Base-by-base conservation (phyloP, 2,113 vertebrate species). In the Puma concolor region DNA sequence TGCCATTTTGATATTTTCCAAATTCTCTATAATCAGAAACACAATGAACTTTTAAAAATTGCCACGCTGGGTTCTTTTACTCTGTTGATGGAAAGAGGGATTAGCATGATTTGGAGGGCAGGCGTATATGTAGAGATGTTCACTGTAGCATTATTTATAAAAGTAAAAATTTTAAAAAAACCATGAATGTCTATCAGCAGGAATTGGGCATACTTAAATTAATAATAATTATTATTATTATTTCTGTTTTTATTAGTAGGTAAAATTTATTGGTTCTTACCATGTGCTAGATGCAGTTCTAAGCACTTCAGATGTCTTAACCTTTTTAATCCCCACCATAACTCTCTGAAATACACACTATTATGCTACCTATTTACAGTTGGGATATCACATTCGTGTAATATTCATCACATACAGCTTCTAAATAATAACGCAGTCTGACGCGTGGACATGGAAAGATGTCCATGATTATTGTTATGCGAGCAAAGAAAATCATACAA, bases 1-100 rank as follows among this genome's bases (percentile, higher is more conserved):
- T 80, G 41, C n/a, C 67, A 60, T 83, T 96, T 54, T 79, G 21
- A 44, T 52, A 63, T 64, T 94, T 94, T 95, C 48, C 41, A 94
- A 82, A 64, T 52, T 94, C 7, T 72, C 60, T 66, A 66, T 89
- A 82, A 82, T 82, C 13, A 95, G 54, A 89, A 91, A 85, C 36
- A 38, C 31, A 74, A 64, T 33, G n/a, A 92, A 71, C 1, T 54
- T 91, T 67, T 16, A 38, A 50, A 92, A 88, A 95, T 69, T 87
- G 33, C 50, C 29, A 52, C 10, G 16, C 48, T 74, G 38, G 16
- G 44, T 60, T 86, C 36, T 64, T 77, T 67, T 27, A 48, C 27
- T 77, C n/a, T 25, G 13, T 60, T 67, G 17, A 29, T 33, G 7
- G 25, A 91, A 93, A 76, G 33, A 57, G 77, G 14, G 92, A 71